Conservation (phyloP, 2,888 invertebrate genomes). For the Lepetodrilus schrolli region DNA sequence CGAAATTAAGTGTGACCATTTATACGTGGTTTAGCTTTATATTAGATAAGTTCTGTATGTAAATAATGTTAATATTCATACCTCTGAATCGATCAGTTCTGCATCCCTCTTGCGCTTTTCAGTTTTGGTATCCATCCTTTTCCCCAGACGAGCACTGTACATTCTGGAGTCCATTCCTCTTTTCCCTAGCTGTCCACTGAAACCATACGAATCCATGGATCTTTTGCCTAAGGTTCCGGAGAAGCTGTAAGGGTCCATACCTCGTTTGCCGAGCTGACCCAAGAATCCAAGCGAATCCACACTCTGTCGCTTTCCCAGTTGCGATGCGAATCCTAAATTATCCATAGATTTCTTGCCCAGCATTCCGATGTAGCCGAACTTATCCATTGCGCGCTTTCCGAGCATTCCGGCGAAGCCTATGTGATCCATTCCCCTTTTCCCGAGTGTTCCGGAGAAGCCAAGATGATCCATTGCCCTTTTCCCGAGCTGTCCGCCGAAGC, state of each 20-base stretch:
- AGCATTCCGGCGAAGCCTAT: neutral
- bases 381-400: neutral
- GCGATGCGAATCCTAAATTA: neutral
- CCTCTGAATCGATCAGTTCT: neutral
- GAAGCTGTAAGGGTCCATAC: neutral
- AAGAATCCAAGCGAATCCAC: neutral
- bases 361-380: neutral
- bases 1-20: too few species aligned
- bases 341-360: neutral
- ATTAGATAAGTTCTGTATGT: too few species aligned
- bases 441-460: neutral
- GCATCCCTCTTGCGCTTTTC: neutral
- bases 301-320: neutral
- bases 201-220: neutral
- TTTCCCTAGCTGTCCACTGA: neutral
- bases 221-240: neutral
- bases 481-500: neutral
- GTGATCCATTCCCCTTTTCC: neutral
- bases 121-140: neutral
- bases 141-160: neutral
- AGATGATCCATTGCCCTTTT: neutral
- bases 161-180: neutral
- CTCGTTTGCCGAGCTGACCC: conserved; percentile 3
- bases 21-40: too few species aligned
- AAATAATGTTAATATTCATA: neutral